These are phyloP conservation scores for Tor tambroides DNA, from an alignment of 2,113 vertebrate species.

Conservation along the genomic window DNA sequence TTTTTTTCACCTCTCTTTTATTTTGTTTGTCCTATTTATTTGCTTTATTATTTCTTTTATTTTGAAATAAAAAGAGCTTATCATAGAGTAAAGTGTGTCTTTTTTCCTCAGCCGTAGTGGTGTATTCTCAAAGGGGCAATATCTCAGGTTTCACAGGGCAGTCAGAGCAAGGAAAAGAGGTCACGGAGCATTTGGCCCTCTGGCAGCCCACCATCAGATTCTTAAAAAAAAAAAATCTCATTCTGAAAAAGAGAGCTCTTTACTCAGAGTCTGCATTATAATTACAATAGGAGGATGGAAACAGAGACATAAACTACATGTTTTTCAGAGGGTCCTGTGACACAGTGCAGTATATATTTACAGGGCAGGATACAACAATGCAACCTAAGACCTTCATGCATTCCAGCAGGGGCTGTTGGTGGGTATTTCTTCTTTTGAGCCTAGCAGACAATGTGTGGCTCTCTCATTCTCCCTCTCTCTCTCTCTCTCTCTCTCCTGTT, in stretches of 20 bases:
- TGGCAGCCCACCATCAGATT: too few species aligned
- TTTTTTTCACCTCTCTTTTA: too few species aligned
- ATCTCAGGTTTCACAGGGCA: too few species aligned
- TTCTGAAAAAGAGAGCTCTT: not conserved
- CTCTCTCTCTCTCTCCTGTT: constrained; percentile 11
- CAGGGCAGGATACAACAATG: constrained; percentile 75
- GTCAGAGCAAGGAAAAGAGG: too few species aligned
- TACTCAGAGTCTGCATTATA: constrained; percentile 4
- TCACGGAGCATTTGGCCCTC: too few species aligned
- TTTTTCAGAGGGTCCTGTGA: constrained; percentile 28
- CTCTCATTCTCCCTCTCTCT: constrained; percentile 42
- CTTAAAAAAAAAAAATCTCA: not conserved
- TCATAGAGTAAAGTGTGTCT: too few species aligned
- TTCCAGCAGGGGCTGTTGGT: constrained; percentile 72
- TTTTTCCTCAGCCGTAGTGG: too few species aligned
- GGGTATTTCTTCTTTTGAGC: constrained; percentile 68
- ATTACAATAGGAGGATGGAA: not conserved
- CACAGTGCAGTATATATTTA: constrained; percentile 55
- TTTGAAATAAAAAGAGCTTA: too few species aligned
- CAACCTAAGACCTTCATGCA: constrained; percentile 66
- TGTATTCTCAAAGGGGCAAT: too few species aligned
- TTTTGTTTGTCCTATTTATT: too few species aligned
- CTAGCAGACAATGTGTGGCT: constrained; percentile 45
- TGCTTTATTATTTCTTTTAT: too few species aligned
- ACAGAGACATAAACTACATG: constrained; percentile 3